Percentiles rank a stretch among this genome's conserved stretches.
Evolutionary conservation across 2,888 invertebrate genomes (phyloP).

Genomic region (Helobdella robusta): DNA sequence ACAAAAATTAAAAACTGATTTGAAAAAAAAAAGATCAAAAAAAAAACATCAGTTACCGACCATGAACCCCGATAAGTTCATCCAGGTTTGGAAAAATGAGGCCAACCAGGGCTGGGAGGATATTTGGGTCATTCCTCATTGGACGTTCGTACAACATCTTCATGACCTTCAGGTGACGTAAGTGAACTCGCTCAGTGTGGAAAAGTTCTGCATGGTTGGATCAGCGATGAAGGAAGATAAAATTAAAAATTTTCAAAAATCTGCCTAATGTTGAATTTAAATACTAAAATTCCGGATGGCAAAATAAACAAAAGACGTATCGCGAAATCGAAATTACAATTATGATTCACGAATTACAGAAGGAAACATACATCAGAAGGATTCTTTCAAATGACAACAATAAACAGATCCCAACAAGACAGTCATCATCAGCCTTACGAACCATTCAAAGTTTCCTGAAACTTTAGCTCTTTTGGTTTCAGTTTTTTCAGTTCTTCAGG

Average conservation of each 20-base stretch:
- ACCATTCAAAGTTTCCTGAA: constrained; percentile 18
- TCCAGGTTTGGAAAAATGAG: constrained; percentile 76
- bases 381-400: neutral
- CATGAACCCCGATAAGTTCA: constrained; percentile 67
- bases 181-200: constrained; percentile 78
- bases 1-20: neutral
- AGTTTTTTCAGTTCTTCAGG: constrained; percentile 16
- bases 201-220: constrained; percentile 52
- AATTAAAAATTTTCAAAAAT: neutral
- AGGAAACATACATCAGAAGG: no score
- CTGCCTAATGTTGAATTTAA: no score
- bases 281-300: no score
- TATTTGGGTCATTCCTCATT: constrained; percentile 59
- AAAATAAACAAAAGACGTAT: no score
- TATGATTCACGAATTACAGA: no score
- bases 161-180: constrained; percentile 75
- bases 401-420: neutral
- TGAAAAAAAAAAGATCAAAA: neutral
- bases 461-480: constrained; percentile 16
- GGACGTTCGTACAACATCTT: constrained; percentile 57
- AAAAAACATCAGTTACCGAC: constrained; percentile 45
- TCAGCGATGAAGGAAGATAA: neutral
- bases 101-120: constrained; percentile 65
- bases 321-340: no score
- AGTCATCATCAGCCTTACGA: neutral